Evolutionary conservation across 2,113 vertebrate species (phyloP).

Genomic region (Tragelaphus strepsiceros): DNA sequence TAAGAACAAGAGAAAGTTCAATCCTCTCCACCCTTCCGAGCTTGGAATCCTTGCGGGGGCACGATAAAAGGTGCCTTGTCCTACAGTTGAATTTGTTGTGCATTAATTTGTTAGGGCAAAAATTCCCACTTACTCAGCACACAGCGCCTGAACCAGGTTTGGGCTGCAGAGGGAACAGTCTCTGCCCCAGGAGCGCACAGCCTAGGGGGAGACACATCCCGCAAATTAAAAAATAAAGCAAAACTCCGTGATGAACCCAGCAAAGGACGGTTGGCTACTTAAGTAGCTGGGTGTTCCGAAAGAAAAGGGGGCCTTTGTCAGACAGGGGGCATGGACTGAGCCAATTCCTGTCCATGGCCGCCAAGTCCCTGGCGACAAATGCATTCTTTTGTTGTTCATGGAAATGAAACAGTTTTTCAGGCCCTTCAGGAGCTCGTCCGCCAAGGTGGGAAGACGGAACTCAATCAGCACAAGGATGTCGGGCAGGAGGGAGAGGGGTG

Average conservation of each 20-base stretch:
- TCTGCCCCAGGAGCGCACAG: background rate
- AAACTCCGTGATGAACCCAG: conserved; percentile 8
- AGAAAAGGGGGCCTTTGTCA: background rate
- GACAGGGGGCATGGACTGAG: background rate
- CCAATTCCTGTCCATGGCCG: background rate
- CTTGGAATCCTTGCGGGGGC: background rate
- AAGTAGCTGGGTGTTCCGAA: background rate
- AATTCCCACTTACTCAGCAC: background rate
- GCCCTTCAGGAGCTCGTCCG: background rate
- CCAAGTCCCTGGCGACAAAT: background rate
- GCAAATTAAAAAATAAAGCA: background rate
- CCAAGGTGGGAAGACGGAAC: background rate
- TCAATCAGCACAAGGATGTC: accelerated
- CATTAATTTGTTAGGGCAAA: background rate
- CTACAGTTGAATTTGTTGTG: too few species aligned
- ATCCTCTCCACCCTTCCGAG: background rate
- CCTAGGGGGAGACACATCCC: background rate
- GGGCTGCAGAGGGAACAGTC: background rate
- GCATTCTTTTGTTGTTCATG: conserved; percentile 47
- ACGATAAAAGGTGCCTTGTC: background rate
- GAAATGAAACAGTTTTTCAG: background rate
- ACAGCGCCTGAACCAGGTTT: background rate
- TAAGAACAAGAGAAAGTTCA: background rate
- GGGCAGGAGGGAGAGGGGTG: accelerated
- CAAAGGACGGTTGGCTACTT: background rate